These are phyloP conservation scores for Dicroscelio sp. DNA, from an alignment of 2,888 invertebrate genomes.

Conservation along the genomic window DNA sequence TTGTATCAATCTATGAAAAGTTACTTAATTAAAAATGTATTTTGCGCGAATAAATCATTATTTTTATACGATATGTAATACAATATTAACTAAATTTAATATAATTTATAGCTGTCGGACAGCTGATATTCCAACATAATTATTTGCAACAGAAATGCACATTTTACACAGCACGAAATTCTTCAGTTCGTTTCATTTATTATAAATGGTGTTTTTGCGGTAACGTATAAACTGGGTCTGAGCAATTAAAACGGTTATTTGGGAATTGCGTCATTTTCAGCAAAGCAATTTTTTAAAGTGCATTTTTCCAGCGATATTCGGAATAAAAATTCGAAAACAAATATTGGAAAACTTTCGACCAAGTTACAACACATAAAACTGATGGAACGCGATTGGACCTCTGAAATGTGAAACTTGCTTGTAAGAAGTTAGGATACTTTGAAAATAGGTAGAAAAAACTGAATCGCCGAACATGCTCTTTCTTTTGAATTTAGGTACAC, in stretches of 20 bases:
- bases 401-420: conserved; percentile 47
- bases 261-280: neutral
- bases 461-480: neutral
- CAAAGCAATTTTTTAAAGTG: conserved; percentile 55
- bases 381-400: conserved; percentile 41
- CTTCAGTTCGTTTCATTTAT: neutral
- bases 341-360: conserved; percentile 61
- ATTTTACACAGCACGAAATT: neutral
- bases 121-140: too few species aligned
- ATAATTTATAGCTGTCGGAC: too few species aligned
- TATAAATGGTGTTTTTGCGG: neutral
- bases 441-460: too few species aligned
- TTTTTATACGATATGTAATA: too few species aligned
- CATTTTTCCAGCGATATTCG: conserved; percentile 2
- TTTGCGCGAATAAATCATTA: too few species aligned
- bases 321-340: conserved; percentile 57
- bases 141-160: too few species aligned
- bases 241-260: conserved; percentile 40
- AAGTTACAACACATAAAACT: conserved; percentile 57
- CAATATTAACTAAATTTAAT: too few species aligned
- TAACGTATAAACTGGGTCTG: neutral
- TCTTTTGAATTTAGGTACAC: neutral
- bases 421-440: conserved; percentile 23
- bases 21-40: too few species aligned
- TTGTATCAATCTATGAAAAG: too few species aligned